phyloP scores from a whole-genome alignment of 1,140 invertebrate genomes.

The Nixonia krombeini region DNA sequence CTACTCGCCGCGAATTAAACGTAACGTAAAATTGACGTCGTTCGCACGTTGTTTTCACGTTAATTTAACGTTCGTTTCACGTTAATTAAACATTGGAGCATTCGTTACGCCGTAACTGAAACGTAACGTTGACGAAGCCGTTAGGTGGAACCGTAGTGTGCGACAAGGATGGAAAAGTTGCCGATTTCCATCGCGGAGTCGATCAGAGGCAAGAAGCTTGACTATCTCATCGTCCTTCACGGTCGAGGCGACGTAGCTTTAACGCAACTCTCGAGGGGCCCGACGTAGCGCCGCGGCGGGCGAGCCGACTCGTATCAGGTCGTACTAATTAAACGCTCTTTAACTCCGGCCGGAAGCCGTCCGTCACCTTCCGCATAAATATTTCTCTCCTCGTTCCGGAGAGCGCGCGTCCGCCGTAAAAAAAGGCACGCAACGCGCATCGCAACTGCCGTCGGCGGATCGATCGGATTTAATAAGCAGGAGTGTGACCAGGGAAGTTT shows the following conservation, averaged over 20 bases:
- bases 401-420: background rate
- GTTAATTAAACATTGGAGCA: no score
- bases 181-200: slow-evolving; percentile 43
- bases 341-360: slow-evolving; percentile 47
- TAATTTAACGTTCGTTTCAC: no score
- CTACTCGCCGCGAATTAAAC: no score
- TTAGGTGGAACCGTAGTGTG: no score
- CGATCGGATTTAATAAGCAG: slow-evolving; percentile 30
- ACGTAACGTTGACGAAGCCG: no score
- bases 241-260: slow-evolving; percentile 24
- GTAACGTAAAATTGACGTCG: no score
- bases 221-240: slow-evolving; percentile 59
- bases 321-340: slow-evolving; percentile 58
- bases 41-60: no score
- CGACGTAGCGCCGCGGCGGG: no score
- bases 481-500: slow-evolving; percentile 9
- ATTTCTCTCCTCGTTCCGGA: slow-evolving; percentile 3
- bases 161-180: slow-evolving; percentile 5
- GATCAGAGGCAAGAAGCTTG: slow-evolving; percentile 54
- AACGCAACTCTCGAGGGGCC: slow-evolving; percentile 8
- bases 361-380: slow-evolving; percentile 26
- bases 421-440: slow-evolving; percentile 1
- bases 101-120: no score
- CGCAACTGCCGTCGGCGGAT: no score
- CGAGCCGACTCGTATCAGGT: slow-evolving; percentile 13